Conservation (phyloP, 2,888 invertebrate genomes). For the Protodeltote pygarga region DNA sequence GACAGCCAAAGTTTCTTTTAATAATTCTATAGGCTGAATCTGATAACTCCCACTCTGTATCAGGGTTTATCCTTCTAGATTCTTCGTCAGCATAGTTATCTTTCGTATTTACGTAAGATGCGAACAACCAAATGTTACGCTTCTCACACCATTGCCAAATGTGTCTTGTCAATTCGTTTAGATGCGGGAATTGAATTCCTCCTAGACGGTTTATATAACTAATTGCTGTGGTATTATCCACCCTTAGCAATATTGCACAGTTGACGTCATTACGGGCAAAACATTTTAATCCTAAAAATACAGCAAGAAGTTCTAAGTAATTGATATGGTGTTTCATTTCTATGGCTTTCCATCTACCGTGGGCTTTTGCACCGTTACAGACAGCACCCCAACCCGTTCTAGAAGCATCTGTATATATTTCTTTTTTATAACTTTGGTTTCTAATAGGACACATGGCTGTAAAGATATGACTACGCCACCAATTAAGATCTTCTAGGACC, state of each 20-base stretch:
- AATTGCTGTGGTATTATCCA: slow-evolving; percentile 17
- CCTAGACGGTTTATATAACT: slow-evolving; percentile 9
- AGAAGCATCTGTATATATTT: slow-evolving; percentile 5
- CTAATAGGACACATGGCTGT: not conserved
- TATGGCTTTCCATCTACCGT: slow-evolving; percentile 10
- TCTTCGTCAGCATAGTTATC: slow-evolving; percentile 22
- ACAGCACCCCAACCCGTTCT: slow-evolving; percentile 5
- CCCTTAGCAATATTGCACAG: slow-evolving; percentile 3
- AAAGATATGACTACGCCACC: slow-evolving; percentile 1
- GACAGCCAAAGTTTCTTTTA: not conserved
- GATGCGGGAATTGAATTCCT: slow-evolving; percentile 11
- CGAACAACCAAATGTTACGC: slow-evolving; percentile 8
- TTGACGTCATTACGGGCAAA: not conserved
- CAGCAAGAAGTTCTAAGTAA: slow-evolving; percentile 7
- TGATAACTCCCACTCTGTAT: slow-evolving; percentile 24
- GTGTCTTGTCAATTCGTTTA: slow-evolving; percentile 4
- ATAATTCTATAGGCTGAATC: slow-evolving; percentile 6
- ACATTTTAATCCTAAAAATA: slow-evolving; percentile 10
- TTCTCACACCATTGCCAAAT: slow-evolving; percentile 25
- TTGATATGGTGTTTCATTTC: slow-evolving; percentile 14
- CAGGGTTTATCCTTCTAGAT: slow-evolving; percentile 15
- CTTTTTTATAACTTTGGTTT: not conserved
- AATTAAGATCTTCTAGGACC: not conserved
- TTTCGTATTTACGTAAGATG: slow-evolving; percentile 15
- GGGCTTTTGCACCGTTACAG: not conserved